Evolutionary conservation across 2,797 vertebrate genomes (phyloP), one percentile per base, ranked within the genome.

Genomic region (Cygnus olor): DNA sequence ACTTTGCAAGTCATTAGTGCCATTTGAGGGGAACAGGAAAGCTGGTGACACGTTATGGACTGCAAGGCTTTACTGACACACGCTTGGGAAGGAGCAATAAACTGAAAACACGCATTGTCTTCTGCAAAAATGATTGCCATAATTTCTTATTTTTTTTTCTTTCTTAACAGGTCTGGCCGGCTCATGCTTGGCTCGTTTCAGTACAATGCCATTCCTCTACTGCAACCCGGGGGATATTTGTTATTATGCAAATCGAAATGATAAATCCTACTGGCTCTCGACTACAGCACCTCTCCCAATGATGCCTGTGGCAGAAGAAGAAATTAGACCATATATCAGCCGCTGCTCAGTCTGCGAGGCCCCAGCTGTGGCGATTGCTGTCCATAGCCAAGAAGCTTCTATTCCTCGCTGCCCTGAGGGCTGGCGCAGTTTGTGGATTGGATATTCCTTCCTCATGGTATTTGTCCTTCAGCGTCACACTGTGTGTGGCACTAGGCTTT

Each of bases 371-470:
- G 99, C 99, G 80, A 99, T 99, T 21, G 99, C 99, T 1, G 98
- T 99, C 70, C 99, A 99, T 93, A 99, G 99, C 90, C 99, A 99
- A 96, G 99, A 99, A 78, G 98, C 98, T 95, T 98, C 98, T 83
- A 99, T 99, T 91, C 99, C 99, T 68, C 98, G 98, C 97, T 99
- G 99, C 93, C 99, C 99, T 0, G 92, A 74, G 2, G 99, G 99
- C 66, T 99, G 99, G 99, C 98, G 99, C 91, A 99, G 99, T 84
- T 84, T 99, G 88, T 99, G 99, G 99, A 99, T 99, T 0, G 99
- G 99, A 49, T 99, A 99, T 93, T 99, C 99, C 80, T 99, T 99
- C 98, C 98, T 99, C 60, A 99, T 99, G 99, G 99, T 99, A 97
- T 71, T 98, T 96, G 36, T 57, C 60, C 53, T 92, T 77, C 63